Percentiles rank a stretch among this genome's conserved stretches.
Conservation (phyloP, 2,888 invertebrate species). For the Coecobrya sp. region DNA sequence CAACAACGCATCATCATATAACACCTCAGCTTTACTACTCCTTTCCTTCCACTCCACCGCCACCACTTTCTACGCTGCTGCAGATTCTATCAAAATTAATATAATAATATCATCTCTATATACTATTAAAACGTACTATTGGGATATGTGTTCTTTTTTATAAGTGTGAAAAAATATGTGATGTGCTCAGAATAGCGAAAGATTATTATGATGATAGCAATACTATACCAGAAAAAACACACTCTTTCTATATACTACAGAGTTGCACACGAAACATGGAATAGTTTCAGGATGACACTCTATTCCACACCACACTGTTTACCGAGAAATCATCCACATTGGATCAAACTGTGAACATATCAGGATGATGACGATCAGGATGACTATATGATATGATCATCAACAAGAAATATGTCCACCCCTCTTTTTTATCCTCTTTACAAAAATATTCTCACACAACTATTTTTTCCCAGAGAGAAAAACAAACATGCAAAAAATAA, state of each 20-base stretch:
- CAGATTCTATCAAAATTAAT: neutral
- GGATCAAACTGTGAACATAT: neutral
- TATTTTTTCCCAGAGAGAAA: constrained; percentile 2
- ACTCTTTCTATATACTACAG: too few species aligned
- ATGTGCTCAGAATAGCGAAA: neutral
- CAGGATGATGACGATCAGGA: constrained; percentile 21
- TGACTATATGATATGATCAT: constrained; percentile 58
- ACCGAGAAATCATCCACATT: constrained; percentile 10
- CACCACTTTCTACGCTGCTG: neutral
- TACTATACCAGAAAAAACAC: too few species aligned
- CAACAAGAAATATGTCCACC: constrained; percentile 77
- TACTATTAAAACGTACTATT: neutral
- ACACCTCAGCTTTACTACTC: neutral
- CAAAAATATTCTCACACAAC: constrained; percentile 12
- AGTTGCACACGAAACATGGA: neutral
- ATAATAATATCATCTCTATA: neutral
- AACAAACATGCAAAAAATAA: constrained; percentile 44
- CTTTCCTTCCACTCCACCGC: neutral
- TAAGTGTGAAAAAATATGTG: neutral
- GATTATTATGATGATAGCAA: constrained; percentile 37
- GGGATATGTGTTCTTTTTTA: neutral
- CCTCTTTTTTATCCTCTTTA: constrained; percentile 55
- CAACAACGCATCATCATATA: constrained; percentile 64
- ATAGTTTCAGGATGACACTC: constrained; percentile 26
- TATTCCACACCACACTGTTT: neutral